Evolutionary conservation across 2,113 vertebrate genomes (phyloP).

Genomic region (Microcebus griseorufus): DNA sequence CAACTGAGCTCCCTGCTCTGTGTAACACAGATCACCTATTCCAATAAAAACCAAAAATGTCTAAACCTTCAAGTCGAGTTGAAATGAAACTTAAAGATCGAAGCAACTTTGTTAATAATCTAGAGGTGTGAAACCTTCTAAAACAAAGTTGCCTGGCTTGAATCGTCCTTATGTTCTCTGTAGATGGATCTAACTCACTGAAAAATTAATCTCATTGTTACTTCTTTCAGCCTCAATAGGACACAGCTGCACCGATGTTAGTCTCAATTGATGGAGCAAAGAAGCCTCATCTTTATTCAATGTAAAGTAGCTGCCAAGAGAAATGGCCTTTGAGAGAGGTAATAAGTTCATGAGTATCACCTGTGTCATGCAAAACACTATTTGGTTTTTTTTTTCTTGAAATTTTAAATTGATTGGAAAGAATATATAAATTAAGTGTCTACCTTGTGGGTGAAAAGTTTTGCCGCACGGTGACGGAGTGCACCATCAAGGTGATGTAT

Average conservation of each 20-base stretch:
- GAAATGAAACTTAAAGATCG: neutral
- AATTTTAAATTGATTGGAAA: slow-evolving; percentile 77
- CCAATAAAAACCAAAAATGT: neutral
- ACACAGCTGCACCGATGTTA: slow-evolving; percentile 35
- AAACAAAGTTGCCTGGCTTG: neutral
- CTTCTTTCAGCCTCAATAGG: slow-evolving; percentile 25
- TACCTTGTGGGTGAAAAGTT: slow-evolving; percentile 46
- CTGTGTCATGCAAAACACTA: slow-evolving; percentile 74
- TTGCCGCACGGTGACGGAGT: slow-evolving; percentile 43
- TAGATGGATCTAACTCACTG: neutral
- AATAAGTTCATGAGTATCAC: slow-evolving; percentile 80
- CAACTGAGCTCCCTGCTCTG: neutral
- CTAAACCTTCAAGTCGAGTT: neutral
- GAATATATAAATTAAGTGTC: slow-evolving; percentile 79
- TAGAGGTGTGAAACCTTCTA: slow-evolving; percentile 1
- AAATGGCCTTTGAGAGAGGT: slow-evolving; percentile 74
- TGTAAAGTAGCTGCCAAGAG: slow-evolving; percentile 71
- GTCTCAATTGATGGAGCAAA: slow-evolving; percentile 56
- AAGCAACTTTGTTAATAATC: slow-evolving; percentile 27
- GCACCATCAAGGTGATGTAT: slow-evolving; percentile 36
- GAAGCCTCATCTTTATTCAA: slow-evolving; percentile 76
- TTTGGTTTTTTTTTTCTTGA: slow-evolving; percentile 71
- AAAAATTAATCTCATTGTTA: slow-evolving; percentile 59
- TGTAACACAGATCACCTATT: neutral
- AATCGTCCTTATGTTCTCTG: neutral